phyloP scores from a whole-genome alignment of 2,888 invertebrate species.

The Dynastes hyllus region DNA sequence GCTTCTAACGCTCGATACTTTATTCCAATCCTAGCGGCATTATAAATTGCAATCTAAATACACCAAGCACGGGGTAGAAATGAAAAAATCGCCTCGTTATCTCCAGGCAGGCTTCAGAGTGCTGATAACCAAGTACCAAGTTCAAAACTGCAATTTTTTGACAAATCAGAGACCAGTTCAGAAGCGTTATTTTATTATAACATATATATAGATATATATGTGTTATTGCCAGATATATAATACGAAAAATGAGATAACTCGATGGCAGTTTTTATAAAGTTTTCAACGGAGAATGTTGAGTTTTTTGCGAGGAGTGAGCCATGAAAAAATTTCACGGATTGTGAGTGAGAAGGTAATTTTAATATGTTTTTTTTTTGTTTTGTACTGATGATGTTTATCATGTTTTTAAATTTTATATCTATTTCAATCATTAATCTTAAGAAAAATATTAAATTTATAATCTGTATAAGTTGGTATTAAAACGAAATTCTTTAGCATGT shows the following conservation, averaged over 20 bases:
- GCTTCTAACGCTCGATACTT: conserved; percentile 57
- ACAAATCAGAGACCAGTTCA: conserved; percentile 40
- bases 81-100: conserved; percentile 58
- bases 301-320: not conserved
- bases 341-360: not conserved
- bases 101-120: conserved; percentile 52
- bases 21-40: conserved; percentile 51
- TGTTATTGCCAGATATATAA: not conserved
- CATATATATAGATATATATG: too few species aligned
- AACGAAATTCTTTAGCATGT: too few species aligned
- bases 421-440: too few species aligned
- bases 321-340: not conserved
- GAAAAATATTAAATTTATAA: too few species aligned
- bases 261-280: conserved; percentile 12
- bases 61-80: conserved; percentile 63
- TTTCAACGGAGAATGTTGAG: conserved; percentile 16
- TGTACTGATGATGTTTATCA: not conserved
- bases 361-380: not conserved
- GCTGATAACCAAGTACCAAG: conserved; percentile 65
- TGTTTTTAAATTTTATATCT: too few species aligned
- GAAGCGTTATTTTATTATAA: conserved; percentile 19
- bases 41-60: conserved; percentile 46
- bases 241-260: conserved; percentile 5
- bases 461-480: too few species aligned
- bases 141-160: conserved; percentile 57